Evolutionary conservation across 2,113 vertebrate species (phyloP).

Genomic region (Paradoxurus hermaphroditus): DNA sequence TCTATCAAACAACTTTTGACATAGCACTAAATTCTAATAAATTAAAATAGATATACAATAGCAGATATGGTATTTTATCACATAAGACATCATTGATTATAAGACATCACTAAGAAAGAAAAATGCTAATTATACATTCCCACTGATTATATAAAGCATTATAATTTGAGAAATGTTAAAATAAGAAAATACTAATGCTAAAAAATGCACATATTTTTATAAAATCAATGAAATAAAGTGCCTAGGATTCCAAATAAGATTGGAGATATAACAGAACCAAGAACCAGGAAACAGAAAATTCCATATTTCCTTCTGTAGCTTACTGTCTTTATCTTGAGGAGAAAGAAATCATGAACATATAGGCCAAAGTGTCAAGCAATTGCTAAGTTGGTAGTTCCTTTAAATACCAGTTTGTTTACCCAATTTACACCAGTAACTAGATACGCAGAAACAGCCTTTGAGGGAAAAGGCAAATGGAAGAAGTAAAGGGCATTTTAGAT

Average conservation of each 20-base stretch:
- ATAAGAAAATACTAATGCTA: neutral
- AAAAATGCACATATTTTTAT: neutral
- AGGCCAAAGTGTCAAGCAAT: neutral
- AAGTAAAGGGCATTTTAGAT: neutral
- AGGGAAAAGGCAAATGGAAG: neutral
- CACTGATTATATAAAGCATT: neutral
- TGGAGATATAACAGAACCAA: neutral
- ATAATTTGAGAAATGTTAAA: constrained; percentile 15
- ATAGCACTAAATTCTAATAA: neutral
- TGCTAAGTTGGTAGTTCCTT: neutral
- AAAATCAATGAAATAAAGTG: neutral
- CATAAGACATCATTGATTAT: neutral
- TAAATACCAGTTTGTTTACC: neutral
- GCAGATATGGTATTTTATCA: neutral
- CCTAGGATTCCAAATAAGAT: constrained; percentile 21
- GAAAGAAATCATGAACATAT: neutral
- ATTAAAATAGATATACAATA: neutral
- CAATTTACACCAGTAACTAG: neutral
- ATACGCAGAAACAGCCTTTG: neutral
- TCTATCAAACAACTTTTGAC: neutral
- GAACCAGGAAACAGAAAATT: neutral
- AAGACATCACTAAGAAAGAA: neutral
- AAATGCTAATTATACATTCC: neutral
- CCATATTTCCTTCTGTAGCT: neutral
- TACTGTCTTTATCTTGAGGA: neutral